phyloP scores from a whole-genome alignment of 2,888 invertebrate species.

The Oligia latruncula region DNA sequence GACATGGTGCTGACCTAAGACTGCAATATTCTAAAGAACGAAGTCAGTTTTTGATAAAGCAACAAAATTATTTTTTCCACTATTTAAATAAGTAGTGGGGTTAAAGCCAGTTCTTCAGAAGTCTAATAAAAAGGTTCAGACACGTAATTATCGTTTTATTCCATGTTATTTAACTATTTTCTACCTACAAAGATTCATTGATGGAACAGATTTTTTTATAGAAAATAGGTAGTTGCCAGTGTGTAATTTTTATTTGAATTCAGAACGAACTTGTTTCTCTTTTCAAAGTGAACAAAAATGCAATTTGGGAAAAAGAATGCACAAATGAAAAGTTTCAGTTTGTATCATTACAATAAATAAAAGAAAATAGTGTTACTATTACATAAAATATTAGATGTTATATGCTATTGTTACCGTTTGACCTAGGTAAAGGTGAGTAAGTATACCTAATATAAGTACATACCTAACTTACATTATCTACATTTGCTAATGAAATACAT shows the following conservation, averaged over 20 bases:
- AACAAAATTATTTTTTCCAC: not conserved
- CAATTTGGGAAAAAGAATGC: not conserved
- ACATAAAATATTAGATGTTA: not conserved
- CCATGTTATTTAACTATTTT: constrained; percentile 47
- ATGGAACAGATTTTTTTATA: not conserved
- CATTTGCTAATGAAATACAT: constrained; percentile 8
- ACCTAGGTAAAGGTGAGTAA: not conserved
- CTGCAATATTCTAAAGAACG: not conserved
- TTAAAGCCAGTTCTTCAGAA: not conserved
- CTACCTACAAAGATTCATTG: not conserved
- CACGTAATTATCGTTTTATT: constrained; percentile 25
- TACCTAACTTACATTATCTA: not conserved
- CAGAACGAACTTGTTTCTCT: constrained; percentile 4
- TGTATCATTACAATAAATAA: not conserved
- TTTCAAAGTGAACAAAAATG: constrained; percentile 18
- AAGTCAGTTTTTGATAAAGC: not conserved
- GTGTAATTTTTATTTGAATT: constrained; percentile 19
- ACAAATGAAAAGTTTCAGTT: constrained; percentile 7
- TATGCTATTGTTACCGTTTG: not conserved
- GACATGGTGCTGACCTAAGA: too few species aligned
- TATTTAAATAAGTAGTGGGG: not conserved
- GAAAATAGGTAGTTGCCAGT: not conserved
- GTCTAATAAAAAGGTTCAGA: constrained; percentile 11
- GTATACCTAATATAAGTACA: too few species aligned
- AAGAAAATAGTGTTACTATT: not conserved